Evolutionary conservation across 2,888 invertebrate species (phyloP).

Genomic region (Aphidoletes aphidimyza): DNA sequence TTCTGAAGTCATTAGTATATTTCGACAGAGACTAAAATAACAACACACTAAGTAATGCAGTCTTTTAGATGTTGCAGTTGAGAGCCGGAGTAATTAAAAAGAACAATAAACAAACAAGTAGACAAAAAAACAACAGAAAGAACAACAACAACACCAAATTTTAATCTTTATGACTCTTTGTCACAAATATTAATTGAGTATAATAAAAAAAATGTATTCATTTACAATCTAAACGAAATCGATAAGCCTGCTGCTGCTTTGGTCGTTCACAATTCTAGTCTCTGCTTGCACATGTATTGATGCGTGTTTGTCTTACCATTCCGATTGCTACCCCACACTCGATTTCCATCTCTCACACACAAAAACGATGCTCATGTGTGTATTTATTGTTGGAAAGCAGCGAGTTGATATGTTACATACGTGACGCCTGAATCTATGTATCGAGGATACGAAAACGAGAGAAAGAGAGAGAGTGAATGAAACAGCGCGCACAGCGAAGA

Average conservation of each 20-base stretch:
- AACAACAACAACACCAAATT: background rate
- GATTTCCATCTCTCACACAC: conserved; percentile 40
- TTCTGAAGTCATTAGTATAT: conserved; percentile 40
- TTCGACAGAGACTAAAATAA: background rate
- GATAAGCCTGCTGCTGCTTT: background rate
- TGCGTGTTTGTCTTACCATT: conserved; percentile 49
- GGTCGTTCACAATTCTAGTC: background rate
- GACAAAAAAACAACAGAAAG: background rate
- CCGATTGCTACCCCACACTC: conserved; percentile 43
- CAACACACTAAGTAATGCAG: background rate
- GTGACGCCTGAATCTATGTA: conserved; percentile 49
- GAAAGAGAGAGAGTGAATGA: background rate
- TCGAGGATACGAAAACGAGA: too few relatives aligned
- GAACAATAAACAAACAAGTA: background rate
- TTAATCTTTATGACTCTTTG: too few relatives aligned
- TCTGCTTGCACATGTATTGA: conserved; percentile 32
- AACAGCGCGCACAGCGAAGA: background rate
- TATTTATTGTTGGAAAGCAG: conserved; percentile 43
- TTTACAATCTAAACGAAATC: too few relatives aligned
- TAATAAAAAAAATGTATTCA: background rate
- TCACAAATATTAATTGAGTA: background rate
- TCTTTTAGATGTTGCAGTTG: background rate
- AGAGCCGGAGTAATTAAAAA: background rate
- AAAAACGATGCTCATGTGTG: conserved; percentile 33
- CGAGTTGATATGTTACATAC: conserved; percentile 47